These are phyloP conservation scores for Glaucopsyche alexis DNA, from an alignment of 2,888 invertebrate species.

Conservation along the genomic window DNA sequence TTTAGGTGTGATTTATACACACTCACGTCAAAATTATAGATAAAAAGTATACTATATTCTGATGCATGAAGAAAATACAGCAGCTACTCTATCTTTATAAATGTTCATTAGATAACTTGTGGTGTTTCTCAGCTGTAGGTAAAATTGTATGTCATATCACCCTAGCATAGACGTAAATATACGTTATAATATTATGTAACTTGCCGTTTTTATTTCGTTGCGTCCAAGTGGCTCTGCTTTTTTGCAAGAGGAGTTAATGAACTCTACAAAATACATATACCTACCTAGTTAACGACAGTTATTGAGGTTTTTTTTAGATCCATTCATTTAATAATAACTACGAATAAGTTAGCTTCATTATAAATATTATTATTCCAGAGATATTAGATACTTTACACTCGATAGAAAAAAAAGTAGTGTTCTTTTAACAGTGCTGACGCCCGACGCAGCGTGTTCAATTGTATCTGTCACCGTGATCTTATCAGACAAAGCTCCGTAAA, in stretches of 20 bases:
- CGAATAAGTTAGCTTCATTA: neutral
- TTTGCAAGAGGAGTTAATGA: too few relatives aligned
- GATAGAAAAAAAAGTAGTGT: neutral
- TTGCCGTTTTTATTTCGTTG: too few relatives aligned
- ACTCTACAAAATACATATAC: too few relatives aligned
- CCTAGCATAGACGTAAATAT: neutral
- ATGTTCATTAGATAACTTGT: neutral
- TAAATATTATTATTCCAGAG: neutral
- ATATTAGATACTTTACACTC: neutral
- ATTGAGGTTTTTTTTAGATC: too few relatives aligned
- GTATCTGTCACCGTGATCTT: constrained; percentile 17
- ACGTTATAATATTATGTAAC: too few relatives aligned
- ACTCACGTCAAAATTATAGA: neutral
- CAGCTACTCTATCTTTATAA: neutral
- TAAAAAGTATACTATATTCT: constrained; percentile 12
- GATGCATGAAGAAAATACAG: neutral
- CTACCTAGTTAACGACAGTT: too few relatives aligned
- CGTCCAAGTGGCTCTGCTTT: too few relatives aligned
- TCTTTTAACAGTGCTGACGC: neutral
- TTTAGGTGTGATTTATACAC: constrained; percentile 20
- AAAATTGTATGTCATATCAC: neutral
- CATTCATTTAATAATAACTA: too few relatives aligned
- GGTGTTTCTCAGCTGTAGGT: neutral
- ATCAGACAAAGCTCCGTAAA: constrained; percentile 20
- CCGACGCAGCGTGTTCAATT: constrained; percentile 20